Base-by-base conservation (phyloP, 2,888 invertebrate species). In the Epirrhoe tristata region DNA sequence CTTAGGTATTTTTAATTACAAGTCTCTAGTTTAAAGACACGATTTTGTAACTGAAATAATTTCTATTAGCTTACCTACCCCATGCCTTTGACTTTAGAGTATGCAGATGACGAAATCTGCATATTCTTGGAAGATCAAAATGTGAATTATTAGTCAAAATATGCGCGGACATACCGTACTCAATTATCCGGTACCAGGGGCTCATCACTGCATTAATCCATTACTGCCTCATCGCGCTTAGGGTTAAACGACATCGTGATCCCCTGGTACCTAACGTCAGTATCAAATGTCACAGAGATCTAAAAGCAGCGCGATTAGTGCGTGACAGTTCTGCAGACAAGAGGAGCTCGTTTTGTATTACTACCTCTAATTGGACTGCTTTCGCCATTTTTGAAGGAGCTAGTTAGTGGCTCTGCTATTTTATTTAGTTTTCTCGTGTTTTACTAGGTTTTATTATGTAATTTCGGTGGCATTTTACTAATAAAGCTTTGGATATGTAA, bases 241-340 rank as follows among this genome's bases (percentile, higher is more conserved):
- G 89, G 88, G 90, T 88, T 89, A 89, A 89, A 83, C 81, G 88
- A 84, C 85, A 84, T 85, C 75, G 79, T 84, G 80, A 87, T 87
- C 85, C 84, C 83, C 74, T 77, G 80, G 80, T 81, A 78, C 81
- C 77, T 82, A 76, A 75, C 78, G 83, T 86, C 82, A 84, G 83
- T 89, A 90, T 91, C 91, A 88, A 87, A 85, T 91, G 90, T 89
- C 90, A 90, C 85, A 83, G 83, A 82, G 82, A 82, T 81, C 80
- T 82, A 83, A 86, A 82, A 84, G 81, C 82, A 73, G 78, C 76
- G 78, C 71, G 85, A 88, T 88, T 88, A 88, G 79, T 76, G 75
- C 77, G 78, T 67, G 63, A 65, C 63, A 34, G 78, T 82, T 65
- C 70, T 3, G 34, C 36, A 54, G n/a, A 58, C 55, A 68, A 68